Evolutionary conservation across 2,888 invertebrate genomes (phyloP).

Genomic region (Lampropteryx suffumata): DNA sequence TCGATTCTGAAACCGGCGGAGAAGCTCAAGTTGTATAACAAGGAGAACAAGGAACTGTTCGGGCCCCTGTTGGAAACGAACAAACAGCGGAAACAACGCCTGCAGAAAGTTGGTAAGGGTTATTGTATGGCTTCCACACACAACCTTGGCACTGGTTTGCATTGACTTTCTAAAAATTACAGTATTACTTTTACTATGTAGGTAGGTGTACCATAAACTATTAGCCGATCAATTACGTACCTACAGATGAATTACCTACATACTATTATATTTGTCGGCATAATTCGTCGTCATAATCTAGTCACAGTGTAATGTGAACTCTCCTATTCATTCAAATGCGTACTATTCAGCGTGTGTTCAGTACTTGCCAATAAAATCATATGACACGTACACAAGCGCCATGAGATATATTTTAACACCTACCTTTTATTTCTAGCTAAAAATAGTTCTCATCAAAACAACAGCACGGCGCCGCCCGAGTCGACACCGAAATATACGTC

Average conservation of each 20-base stretch:
- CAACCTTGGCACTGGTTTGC: conserved; percentile 51
- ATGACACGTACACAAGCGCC: conserved; percentile 72
- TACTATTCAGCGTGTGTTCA: conserved; percentile 35
- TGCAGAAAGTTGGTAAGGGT: conserved; percentile 65
- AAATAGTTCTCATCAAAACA: conserved; percentile 77
- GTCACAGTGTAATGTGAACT: no score
- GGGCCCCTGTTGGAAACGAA: conserved; percentile 77
- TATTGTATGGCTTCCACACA: conserved; percentile 47
- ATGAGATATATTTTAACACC: conserved; percentile 45
- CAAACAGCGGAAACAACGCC: conserved; percentile 66
- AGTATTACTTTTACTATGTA: no score
- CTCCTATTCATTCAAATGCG: no score
- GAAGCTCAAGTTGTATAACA: conserved; percentile 70
- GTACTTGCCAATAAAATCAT: conserved; percentile 68
- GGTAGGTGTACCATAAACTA: no score
- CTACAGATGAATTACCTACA: not conserved
- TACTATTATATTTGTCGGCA: not conserved
- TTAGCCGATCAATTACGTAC: no score
- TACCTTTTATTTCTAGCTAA: conserved; percentile 69
- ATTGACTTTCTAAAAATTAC: conserved; percentile 45
- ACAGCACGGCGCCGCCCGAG: conserved; percentile 49
- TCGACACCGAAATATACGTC: conserved; percentile 54
- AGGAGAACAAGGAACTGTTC: conserved; percentile 76
- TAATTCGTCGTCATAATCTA: not conserved
- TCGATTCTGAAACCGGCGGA: conserved; percentile 72